phyloP scores from a whole-genome alignment of 64 coral and sea anemone genomes.

The Cladopsammia gracilis region DNA sequence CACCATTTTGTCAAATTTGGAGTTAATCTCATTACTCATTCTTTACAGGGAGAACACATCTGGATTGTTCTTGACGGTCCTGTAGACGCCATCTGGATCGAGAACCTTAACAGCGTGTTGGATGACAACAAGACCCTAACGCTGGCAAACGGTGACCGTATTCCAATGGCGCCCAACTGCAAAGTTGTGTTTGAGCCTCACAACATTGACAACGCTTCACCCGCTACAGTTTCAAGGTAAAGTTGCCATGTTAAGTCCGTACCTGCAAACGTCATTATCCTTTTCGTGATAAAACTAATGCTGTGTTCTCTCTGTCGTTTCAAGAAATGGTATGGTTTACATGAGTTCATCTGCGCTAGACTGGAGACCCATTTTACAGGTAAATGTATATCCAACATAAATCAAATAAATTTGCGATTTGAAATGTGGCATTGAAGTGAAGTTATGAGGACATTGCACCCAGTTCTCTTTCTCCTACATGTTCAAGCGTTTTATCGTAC shows the following conservation, averaged over 20 bases:
- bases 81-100: constrained; percentile 98
- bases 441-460: too few species aligned
- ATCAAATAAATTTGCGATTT: background rate
- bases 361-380: constrained; percentile 92
- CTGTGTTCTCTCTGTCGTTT: background rate
- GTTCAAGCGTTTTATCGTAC: too few species aligned
- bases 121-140: constrained; percentile 97
- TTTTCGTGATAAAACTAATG: too few species aligned
- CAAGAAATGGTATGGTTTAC: constrained; percentile 98
- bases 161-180: constrained; percentile 91
- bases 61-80: constrained; percentile 98
- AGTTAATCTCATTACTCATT: background rate
- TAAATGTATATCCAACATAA: background rate
- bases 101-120: constrained; percentile 96
- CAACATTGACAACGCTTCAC: constrained; percentile 96
- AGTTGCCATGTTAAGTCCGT: too few species aligned
- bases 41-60: constrained; percentile 83
- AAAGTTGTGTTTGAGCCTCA: constrained; percentile 97
- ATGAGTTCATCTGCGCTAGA: constrained; percentile 97
- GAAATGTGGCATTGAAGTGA: too few species aligned
- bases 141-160: constrained; percentile 92
- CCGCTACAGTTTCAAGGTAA: constrained; percentile 95
- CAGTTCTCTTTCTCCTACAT: too few species aligned
- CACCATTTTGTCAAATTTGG: background rate
- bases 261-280: too few species aligned